Percentiles rank a stretch among this genome's conserved stretches.
Conservation (phyloP, 2,888 invertebrate species). For the Platynereis dumerilii region DNA sequence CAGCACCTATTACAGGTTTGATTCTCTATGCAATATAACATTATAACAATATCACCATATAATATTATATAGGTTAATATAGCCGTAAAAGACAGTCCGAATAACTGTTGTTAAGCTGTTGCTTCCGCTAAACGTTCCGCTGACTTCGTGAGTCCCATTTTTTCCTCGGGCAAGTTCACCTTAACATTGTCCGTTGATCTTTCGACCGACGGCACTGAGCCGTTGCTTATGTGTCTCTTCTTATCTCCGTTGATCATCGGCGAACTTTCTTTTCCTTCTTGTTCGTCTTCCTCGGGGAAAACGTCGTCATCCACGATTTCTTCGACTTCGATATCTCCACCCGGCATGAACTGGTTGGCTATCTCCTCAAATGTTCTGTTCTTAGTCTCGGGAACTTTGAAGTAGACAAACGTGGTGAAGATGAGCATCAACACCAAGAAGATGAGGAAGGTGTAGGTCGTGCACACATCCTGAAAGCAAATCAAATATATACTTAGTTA, state of each 20-base stretch:
- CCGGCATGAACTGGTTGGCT: slow-evolving; percentile 33
- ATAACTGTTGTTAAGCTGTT: slow-evolving; percentile 16
- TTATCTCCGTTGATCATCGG: background rate
- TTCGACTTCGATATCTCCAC: slow-evolving; percentile 33
- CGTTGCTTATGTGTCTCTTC: slow-evolving; percentile 7
- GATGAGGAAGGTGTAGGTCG: slow-evolving; percentile 40
- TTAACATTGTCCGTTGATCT: slow-evolving; percentile 8
- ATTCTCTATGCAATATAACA: too few relatives aligned
- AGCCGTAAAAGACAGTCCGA: too few relatives aligned
- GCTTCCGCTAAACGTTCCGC: slow-evolving; percentile 22
- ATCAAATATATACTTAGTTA: slow-evolving; percentile 35
- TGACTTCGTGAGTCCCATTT: slow-evolving; percentile 27
- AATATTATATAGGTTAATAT: too few relatives aligned
- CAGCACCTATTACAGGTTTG: too few relatives aligned
- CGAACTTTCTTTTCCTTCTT: slow-evolving; percentile 3
- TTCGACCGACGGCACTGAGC: slow-evolving; percentile 5
- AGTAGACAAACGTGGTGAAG: slow-evolving; percentile 39
- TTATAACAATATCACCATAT: too few relatives aligned
- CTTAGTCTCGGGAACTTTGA: slow-evolving; percentile 43
- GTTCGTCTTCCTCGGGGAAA: background rate
- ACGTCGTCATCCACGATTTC: slow-evolving; percentile 31
- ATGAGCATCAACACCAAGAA: slow-evolving; percentile 41
- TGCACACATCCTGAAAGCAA: slow-evolving; percentile 32
- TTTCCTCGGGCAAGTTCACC: slow-evolving; percentile 26
- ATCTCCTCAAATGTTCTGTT: slow-evolving; percentile 43